phyloP scores from a whole-genome alignment of 1,140 invertebrate genomes.

The Orchesella cincta region DNA sequence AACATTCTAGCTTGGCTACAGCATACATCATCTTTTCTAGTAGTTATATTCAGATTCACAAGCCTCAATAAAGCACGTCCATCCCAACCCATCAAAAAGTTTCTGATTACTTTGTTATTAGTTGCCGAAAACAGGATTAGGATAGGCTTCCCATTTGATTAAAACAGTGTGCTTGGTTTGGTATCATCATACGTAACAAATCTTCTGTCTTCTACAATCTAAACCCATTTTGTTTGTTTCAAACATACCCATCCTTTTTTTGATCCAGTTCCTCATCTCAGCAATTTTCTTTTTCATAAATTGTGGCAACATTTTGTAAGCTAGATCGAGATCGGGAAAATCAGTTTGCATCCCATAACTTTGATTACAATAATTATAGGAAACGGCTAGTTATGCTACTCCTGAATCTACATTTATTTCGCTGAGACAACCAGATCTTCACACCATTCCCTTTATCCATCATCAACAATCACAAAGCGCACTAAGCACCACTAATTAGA shows the following conservation, averaged over 20 bases:
- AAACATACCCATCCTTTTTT: too few species aligned
- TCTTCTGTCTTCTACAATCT: too few species aligned
- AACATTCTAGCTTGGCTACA: too few species aligned
- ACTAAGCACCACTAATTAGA: background rate
- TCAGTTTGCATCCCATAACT: too few species aligned
- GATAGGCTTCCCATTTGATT: background rate
- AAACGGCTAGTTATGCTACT: too few species aligned
- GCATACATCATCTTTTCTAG: too few species aligned
- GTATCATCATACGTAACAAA: background rate
- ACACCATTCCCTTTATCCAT: background rate
- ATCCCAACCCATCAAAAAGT: background rate
- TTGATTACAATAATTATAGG: too few species aligned
- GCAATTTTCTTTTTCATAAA: too few species aligned
- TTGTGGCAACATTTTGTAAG: too few species aligned
- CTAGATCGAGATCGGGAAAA: too few species aligned
- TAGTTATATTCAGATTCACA: background rate
- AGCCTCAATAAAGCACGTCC: conserved; percentile 6
- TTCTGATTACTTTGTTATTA: conserved; percentile 7
- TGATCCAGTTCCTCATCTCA: too few species aligned
- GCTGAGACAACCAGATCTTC: background rate
- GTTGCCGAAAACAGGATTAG: background rate
- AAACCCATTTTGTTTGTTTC: too few species aligned
- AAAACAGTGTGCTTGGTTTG: background rate
- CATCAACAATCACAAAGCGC: background rate
- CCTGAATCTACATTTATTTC: background rate